Evolutionary conservation across 2,888 invertebrate species (phyloP), one percentile per base, ranked within the genome.

Genomic region (Ophion ventricosus): DNA sequence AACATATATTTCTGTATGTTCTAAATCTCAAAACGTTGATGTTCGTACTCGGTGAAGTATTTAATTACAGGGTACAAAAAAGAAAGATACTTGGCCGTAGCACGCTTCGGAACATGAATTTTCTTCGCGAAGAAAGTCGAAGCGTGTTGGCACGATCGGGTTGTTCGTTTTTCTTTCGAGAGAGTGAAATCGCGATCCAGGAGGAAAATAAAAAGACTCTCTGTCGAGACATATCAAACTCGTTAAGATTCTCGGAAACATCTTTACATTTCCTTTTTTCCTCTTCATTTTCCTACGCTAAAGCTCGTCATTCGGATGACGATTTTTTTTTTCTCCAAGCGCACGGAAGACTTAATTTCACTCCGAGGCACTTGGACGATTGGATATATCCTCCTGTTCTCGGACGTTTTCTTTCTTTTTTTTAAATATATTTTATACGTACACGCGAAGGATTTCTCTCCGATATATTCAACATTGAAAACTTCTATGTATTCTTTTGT

Each of bases 101-200:
- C 87, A 88, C 87, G 85, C 86, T 88, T 89, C 86, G 87, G 90
- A 90, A 89, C 91, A 91, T 90, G 90, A 89, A 82, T 83, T 84
- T 80, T 87, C 86, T 88, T 61, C 35, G 23, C 14, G 25, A 7
- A 23, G n/a, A n/a, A 10, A 56, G n/a, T 67, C 63, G 57, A 83
- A 43, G 49, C 35, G 35, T 8, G 17, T n/a, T 25, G 17, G 17
- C 2, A 17, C 25, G 25, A 54, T 26, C 11, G 40, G 23, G 8
- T 43, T 23, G 23, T 23, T 67, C 35, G 43, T 20, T 57, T 66
- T 26, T 17, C 2, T 72, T 40, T 72, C 72, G 70, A 54, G 14
- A 72, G n/a, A 67, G 49, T 14, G 10, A 20, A 49, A 74, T 49
- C 11, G 25, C 17, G 49, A 70, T 49, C 17, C 49, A 3, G 49